Conservation (phyloP, 2,113 vertebrate genomes). For the Callorhinus ursinus region DNA sequence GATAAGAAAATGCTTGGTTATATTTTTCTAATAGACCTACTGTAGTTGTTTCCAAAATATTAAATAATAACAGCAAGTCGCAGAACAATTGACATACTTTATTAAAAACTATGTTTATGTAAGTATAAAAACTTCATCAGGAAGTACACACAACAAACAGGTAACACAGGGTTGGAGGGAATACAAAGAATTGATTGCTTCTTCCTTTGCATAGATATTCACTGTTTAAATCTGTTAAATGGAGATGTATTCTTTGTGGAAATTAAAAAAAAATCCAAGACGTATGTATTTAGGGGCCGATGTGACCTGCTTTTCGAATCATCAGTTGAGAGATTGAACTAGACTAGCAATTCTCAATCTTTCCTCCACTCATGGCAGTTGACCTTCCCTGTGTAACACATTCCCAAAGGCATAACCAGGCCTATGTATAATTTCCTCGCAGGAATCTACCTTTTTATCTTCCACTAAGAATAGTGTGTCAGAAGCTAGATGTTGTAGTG, state of each 20-base stretch:
- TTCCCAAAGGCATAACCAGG: not conserved
- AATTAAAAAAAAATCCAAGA: not conserved
- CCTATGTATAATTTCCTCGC: not conserved
- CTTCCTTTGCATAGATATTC: not conserved
- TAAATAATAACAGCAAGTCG: not conserved
- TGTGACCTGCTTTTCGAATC: conserved; percentile 22
- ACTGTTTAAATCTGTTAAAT: not conserved
- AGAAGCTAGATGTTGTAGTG: conserved; percentile 40
- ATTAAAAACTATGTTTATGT: not conserved
- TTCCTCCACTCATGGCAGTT: not conserved
- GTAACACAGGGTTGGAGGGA: not conserved
- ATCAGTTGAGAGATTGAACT: not conserved
- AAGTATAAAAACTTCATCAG: not conserved
- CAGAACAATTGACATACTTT: not conserved
- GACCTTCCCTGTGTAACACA: conserved; percentile 2
- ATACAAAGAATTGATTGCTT: not conserved
- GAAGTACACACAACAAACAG: not conserved
- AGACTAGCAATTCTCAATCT: not conserved
- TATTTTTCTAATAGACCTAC: not conserved
- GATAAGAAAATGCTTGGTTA: not conserved
- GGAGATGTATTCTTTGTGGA: conserved; percentile 19
- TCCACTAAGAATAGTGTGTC: not conserved
- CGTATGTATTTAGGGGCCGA: conserved; percentile 22
- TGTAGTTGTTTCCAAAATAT: conserved; percentile 7
- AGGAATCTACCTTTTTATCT: conserved; percentile 23